A percentile compares a stretch with the other conserved stretches of the same genome.
These are phyloP conservation scores for Syngnathus acus DNA, from an alignment of 2,797 vertebrate genomes.

Conservation along the genomic window DNA sequence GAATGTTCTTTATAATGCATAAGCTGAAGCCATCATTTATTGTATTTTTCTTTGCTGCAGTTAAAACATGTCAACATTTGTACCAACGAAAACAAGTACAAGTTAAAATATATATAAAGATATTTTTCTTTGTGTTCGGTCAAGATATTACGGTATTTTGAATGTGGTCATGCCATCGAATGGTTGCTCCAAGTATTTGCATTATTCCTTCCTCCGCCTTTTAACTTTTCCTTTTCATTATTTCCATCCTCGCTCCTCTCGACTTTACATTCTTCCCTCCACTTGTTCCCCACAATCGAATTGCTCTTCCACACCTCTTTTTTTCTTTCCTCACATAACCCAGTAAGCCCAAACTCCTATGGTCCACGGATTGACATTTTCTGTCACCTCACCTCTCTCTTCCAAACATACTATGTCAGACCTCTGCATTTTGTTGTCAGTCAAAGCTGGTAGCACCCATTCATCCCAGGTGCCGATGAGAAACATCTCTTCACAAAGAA, in stretches of 20 bases:
- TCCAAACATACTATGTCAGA: slow-evolving; percentile 41
- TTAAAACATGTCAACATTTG: not conserved
- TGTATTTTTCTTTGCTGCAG: not conserved
- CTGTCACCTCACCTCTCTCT: slow-evolving; percentile 43
- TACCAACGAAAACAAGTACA: not conserved
- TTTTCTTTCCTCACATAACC: not conserved
- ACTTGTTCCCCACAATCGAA: not conserved
- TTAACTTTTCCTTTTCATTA: not conserved
- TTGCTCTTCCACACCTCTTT: not conserved
- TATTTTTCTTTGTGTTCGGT: no score
- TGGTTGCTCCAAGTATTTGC: not conserved
- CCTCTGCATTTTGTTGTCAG: slow-evolving; percentile 49
- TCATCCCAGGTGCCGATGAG: slow-evolving; percentile 56
- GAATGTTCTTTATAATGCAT: slow-evolving; percentile 1
- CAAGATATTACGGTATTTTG: not conserved
- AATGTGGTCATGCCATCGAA: not conserved
- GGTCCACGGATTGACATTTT: slow-evolving; percentile 31
- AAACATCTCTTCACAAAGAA: slow-evolving; percentile 51
- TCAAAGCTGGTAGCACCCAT: slow-evolving; percentile 47
- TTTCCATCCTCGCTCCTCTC: not conserved
- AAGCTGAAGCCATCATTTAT: not conserved
- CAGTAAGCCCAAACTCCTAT: slow-evolving; percentile 11
- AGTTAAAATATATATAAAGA: not conserved
- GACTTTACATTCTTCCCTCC: slow-evolving; percentile 16
- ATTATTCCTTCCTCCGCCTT: not conserved